Conservation (phyloP, 2,113 vertebrate genomes). For the Laticauda colubrina region DNA sequence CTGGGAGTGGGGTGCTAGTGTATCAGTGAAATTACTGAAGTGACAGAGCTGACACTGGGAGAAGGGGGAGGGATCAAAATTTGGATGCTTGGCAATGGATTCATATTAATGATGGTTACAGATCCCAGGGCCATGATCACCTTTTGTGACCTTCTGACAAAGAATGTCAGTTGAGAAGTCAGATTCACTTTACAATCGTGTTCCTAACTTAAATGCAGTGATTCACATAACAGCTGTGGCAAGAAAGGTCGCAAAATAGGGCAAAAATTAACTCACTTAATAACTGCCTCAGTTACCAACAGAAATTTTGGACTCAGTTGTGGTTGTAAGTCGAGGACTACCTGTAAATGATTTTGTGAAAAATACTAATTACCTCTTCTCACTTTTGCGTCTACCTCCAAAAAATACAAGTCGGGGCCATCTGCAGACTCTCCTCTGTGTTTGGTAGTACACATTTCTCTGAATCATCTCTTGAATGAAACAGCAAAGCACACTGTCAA, state of each 20-base stretch:
- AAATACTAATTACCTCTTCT: conserved; percentile 65
- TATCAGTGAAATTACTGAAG: neutral
- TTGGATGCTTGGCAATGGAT: neutral
- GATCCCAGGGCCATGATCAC: neutral
- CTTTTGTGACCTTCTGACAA: neutral
- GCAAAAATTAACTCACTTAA: neutral
- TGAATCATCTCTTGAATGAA: conserved; percentile 77
- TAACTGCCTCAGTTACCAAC: neutral
- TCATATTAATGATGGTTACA: neutral
- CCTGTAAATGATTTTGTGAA: neutral
- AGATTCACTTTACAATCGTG: neutral
- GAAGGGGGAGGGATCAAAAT: neutral
- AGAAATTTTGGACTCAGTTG: neutral
- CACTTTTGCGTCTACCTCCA: conserved; percentile 52
- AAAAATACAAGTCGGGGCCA: conserved; percentile 67
- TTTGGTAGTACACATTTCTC: conserved; percentile 70
- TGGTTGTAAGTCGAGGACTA: neutral
- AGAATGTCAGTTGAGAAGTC: neutral
- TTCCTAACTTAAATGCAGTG: neutral
- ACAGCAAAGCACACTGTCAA: neutral
- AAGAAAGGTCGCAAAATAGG: neutral
- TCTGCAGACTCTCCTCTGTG: conserved; percentile 70
- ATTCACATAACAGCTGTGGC: neutral
- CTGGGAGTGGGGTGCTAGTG: neutral
- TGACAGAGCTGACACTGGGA: neutral